Evolutionary conservation across 2,888 invertebrate genomes (phyloP).

Genomic region (Rosalia funebris): DNA sequence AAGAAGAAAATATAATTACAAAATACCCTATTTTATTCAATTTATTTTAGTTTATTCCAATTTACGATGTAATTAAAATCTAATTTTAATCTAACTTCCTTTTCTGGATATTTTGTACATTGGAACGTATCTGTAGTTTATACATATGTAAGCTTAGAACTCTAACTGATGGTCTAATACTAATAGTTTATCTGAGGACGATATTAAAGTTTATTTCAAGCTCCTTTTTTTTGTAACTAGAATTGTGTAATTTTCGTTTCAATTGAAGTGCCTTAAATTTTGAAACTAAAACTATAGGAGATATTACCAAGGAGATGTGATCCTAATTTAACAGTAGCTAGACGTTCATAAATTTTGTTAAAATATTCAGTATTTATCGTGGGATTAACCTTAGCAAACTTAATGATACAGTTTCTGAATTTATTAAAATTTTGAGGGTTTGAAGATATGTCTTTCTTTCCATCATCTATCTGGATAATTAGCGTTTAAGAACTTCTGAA

Average conservation of each 20-base stretch:
- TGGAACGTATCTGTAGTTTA: too few relatives aligned
- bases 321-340: background rate
- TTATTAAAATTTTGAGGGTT: background rate
- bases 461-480: background rate
- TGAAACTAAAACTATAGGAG: background rate
- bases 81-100: too few relatives aligned
- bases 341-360: background rate
- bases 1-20: too few relatives aligned
- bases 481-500: background rate
- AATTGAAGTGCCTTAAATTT: background rate
- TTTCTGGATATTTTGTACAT: too few relatives aligned
- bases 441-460: background rate
- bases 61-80: too few relatives aligned
- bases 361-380: background rate
- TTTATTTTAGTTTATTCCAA: too few relatives aligned
- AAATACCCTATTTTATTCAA: too few relatives aligned
- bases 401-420: background rate
- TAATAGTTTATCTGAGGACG: too few relatives aligned
- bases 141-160: too few relatives aligned
- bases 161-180: too few relatives aligned
- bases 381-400: background rate
- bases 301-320: background rate
- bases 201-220: too few relatives aligned
- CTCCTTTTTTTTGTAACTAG: background rate
- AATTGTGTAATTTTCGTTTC: background rate